These are phyloP conservation scores for Ennomos fuscantarius DNA, from an alignment of 2,888 invertebrate genomes.

Conservation along the genomic window DNA sequence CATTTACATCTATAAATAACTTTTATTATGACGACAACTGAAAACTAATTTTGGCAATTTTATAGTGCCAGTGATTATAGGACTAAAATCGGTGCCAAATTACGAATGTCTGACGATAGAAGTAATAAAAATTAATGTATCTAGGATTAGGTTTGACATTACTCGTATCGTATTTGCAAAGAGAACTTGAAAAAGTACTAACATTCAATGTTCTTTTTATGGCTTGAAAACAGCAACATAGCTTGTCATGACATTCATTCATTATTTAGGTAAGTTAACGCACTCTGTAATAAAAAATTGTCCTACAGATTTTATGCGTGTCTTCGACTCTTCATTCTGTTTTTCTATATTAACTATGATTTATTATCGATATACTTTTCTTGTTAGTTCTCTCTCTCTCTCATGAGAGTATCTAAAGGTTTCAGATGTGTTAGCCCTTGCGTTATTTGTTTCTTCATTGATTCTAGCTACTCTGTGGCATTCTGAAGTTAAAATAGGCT, in stretches of 20 bases:
- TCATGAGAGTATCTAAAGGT: too few relatives aligned
- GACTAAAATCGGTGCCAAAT: not conserved
- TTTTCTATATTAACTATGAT: not conserved
- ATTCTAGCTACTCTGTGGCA: constrained; percentile 2
- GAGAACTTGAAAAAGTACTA: not conserved
- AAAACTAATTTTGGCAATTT: constrained; percentile 11
- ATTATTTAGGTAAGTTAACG: too few relatives aligned
- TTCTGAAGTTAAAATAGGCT: constrained; percentile 2
- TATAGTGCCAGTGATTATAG: constrained; percentile 5
- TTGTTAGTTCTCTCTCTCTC: not conserved
- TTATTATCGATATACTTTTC: not conserved
- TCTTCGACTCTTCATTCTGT: too few relatives aligned
- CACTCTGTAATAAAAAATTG: too few relatives aligned
- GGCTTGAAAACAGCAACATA: too few relatives aligned
- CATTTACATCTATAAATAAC: not conserved
- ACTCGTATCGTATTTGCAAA: not conserved
- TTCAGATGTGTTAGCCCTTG: not conserved
- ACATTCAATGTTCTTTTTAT: not conserved
- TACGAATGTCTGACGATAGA: not conserved
- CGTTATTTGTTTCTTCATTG: not conserved
- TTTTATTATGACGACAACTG: constrained; percentile 8
- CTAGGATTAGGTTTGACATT: constrained; percentile 2
- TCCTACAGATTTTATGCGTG: too few relatives aligned
- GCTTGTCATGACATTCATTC: too few relatives aligned
- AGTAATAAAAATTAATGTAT: constrained; percentile 1